phyloP scores from a whole-genome alignment of 2,113 vertebrate species.

The Pongo abelii region DNA sequence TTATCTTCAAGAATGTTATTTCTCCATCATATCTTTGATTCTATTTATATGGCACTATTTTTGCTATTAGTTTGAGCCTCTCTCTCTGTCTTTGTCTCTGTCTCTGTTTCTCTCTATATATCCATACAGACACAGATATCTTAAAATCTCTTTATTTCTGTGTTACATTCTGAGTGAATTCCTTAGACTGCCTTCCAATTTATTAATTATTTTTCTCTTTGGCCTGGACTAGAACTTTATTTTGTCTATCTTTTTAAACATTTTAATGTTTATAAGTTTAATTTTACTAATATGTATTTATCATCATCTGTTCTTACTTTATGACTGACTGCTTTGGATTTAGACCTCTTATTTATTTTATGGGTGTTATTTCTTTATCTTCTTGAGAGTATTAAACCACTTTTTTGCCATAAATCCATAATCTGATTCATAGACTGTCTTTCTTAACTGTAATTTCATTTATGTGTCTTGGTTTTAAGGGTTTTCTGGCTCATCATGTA shows the following conservation, averaged over 20 bases:
- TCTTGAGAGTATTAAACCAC: background rate
- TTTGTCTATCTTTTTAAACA: background rate
- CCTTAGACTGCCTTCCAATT: background rate
- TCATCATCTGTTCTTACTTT: background rate
- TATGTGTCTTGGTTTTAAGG: background rate
- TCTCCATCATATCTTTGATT: background rate
- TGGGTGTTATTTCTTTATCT: background rate
- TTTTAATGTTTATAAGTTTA: background rate
- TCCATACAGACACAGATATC: background rate
- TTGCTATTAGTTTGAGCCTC: background rate
- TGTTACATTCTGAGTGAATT: background rate
- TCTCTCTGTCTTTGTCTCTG: background rate
- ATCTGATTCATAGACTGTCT: background rate
- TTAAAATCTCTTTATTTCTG: background rate
- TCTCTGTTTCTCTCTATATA: background rate
- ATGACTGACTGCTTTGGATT: background rate
- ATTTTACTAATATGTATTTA: background rate
- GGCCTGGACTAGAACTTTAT: background rate
- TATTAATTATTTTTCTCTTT: background rate
- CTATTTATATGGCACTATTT: background rate
- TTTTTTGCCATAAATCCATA: background rate
- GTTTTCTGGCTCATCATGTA: background rate
- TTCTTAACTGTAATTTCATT: background rate
- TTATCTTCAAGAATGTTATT: background rate
- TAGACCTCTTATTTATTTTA: constrained; percentile 1